Evolutionary conservation across 1,140 invertebrate genomes (phyloP).

Genomic region (Pogonomyrmex californicus): DNA sequence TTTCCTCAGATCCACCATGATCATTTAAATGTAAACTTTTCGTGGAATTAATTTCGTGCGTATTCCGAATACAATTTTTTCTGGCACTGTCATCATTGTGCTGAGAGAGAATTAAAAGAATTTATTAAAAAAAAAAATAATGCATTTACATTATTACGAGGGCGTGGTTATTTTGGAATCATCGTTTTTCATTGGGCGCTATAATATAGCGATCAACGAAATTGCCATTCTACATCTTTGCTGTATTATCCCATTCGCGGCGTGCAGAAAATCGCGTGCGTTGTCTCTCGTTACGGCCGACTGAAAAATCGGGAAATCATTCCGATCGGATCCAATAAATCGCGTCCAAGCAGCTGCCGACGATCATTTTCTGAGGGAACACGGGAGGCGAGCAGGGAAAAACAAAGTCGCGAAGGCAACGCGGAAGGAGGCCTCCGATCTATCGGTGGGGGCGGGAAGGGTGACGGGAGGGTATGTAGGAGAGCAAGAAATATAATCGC

Average conservation of each 20-base stretch:
- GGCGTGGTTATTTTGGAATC: constrained; percentile 47
- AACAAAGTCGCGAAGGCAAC: constrained; percentile 50
- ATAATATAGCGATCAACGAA: constrained; percentile 16
- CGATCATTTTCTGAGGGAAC: constrained; percentile 51
- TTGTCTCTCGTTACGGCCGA: constrained; percentile 49
- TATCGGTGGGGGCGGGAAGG: constrained; percentile 48
- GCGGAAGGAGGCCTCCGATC: constrained; percentile 47
- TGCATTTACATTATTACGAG: not conserved
- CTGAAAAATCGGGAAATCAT: constrained; percentile 62
- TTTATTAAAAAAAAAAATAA: not conserved
- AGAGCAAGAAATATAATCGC: constrained; percentile 84
- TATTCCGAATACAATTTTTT: not conserved
- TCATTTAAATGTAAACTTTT: not conserved
- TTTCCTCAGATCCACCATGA: not conserved
- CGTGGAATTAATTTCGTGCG: not conserved
- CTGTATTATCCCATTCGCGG: constrained; percentile 48
- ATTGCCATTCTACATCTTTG: constrained; percentile 55
- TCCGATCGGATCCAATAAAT: constrained; percentile 58
- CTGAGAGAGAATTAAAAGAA: not conserved
- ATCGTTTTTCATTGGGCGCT: not conserved
- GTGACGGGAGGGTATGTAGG: constrained; percentile 59
- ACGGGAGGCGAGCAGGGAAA: constrained; percentile 32
- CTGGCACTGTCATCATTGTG: not conserved
- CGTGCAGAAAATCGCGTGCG: constrained; percentile 45
- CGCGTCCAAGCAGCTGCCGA: constrained; percentile 60